Base-by-base conservation (phyloP, 2,113 vertebrate species). In the Lanius ludovicianus region DNA sequence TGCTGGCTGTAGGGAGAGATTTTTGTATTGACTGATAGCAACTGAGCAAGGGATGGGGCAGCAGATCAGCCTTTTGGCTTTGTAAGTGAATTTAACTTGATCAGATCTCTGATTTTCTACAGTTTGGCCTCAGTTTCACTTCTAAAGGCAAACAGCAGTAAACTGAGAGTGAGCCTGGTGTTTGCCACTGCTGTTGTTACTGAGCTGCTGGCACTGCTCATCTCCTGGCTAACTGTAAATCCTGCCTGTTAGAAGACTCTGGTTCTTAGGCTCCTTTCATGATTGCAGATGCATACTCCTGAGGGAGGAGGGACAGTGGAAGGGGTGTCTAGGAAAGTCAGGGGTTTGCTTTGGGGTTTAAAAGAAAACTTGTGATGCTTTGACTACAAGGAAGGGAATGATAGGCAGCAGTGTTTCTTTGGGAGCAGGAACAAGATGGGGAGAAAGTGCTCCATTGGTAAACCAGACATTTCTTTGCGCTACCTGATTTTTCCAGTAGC, bases 241-340 rank as follows among this genome's bases (percentile, higher is more conserved):
- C 41, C 39, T 80, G 23, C 22, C 30, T 17, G 52, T 30, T 28
- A 17, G 42, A 37, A 60, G 25, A 7, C 2, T 1, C 0, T 15
- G 11, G 55, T 22, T 81, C 41, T 57, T 63, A n/a, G 17, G 68
- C 17, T 47, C 27, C 22, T 64, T 73, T 70, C 11, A 7, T 16
- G 15, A 3, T 19, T n/a, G 30, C 49, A 56, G 15, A 25, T n/a
- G 5, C 10, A 25, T 3, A 1, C 8, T 56, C 56, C 35, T 76
- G 16, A 19, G 35, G 8, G 41, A 68, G 14, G 18, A 50, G 18
- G 21, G 19, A 10, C 68, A 50, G 27, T 41, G 9, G 11, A 47
- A 64, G 20, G 4, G 6, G 3, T 89, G 31, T 21, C 9, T 47
- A 42, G 46, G 84, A 65, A 35, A 73, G 20, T 15, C 39, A 30